These are phyloP conservation scores for Philypnodon macrostomus DNA, from an alignment of 2,797 vertebrate genomes.

Conservation along the genomic window DNA sequence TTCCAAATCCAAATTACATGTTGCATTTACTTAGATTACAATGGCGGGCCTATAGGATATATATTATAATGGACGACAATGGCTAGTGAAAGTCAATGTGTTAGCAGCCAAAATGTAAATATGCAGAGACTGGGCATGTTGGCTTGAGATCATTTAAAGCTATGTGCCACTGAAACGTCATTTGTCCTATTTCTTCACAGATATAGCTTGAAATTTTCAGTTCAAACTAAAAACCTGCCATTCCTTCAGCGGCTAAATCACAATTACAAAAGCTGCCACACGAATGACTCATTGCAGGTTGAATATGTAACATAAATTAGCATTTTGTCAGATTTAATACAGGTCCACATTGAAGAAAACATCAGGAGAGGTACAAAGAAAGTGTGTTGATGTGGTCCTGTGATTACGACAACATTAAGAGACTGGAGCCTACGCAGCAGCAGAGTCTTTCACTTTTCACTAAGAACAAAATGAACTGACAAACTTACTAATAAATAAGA, in stretches of 20 bases:
- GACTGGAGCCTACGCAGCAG: constrained; percentile 1
- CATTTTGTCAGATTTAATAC: constrained; percentile 48
- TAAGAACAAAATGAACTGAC: constrained; percentile 3
- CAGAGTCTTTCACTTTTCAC: constrained; percentile 3
- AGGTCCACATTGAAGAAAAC: constrained; percentile 37
- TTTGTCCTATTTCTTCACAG: neutral
- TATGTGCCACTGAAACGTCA: neutral
- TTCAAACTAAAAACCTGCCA: constrained; percentile 5
- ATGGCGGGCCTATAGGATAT: too few species aligned
- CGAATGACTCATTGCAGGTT: constrained; percentile 56
- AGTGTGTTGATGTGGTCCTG: neutral
- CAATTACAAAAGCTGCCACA: constrained; percentile 34
- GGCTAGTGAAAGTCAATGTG: too few species aligned
- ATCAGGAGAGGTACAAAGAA: constrained; percentile 26
- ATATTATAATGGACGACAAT: too few species aligned
- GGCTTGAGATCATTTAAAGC: too few species aligned
- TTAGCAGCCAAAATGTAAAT: too few species aligned
- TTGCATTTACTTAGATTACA: too few species aligned
- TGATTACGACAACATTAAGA: constrained; percentile 5
- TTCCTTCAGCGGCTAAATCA: constrained; percentile 19
- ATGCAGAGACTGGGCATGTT: too few species aligned
- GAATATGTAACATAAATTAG: constrained; percentile 50
- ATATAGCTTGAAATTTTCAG: neutral
- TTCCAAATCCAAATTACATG: too few species aligned
- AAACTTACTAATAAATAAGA: constrained; percentile 8